Conservation (phyloP, 2,888 invertebrate species). For the Chrysotoxum bicinctum region DNA sequence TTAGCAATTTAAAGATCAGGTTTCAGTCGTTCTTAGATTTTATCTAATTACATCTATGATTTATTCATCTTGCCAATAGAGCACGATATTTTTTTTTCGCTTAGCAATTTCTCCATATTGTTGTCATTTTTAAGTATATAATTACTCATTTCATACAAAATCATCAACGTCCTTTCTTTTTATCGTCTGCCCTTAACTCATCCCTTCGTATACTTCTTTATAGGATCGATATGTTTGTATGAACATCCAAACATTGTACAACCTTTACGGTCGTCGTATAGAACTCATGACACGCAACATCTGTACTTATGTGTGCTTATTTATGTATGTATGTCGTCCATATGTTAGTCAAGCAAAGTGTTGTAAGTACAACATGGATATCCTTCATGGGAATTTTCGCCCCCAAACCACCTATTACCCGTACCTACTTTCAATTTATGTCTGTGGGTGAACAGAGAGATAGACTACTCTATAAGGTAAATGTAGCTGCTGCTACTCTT, state of each 20-base stretch:
- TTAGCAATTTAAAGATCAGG: too few species aligned
- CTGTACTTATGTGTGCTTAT: constrained; percentile 34
- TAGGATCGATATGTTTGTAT: constrained; percentile 45
- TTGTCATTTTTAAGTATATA: neutral
- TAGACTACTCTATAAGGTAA: constrained; percentile 41
- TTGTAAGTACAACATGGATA: constrained; percentile 68
- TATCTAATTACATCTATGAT: too few species aligned
- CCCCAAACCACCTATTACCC: constrained; percentile 13
- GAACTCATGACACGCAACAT: constrained; percentile 61
- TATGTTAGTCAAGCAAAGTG: constrained; percentile 61
- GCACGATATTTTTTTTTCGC: neutral
- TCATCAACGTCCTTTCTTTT: constrained; percentile 49
- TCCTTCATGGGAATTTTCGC: constrained; percentile 67
- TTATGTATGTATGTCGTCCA: constrained; percentile 44
- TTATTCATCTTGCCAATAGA: neutral
- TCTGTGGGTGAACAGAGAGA: constrained; percentile 11
- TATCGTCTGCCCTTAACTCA: constrained; percentile 45
- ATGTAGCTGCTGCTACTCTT: constrained; percentile 43
- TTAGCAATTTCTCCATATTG: neutral
- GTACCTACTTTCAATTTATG: neutral
- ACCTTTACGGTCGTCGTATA: constrained; percentile 5
- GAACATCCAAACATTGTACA: neutral
- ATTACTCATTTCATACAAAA: constrained; percentile 16
- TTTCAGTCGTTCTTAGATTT: too few species aligned
- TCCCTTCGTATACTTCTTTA: constrained; percentile 20